These are phyloP conservation scores for Brevipalpus yothersi DNA, from an alignment of 1,140 invertebrate genomes.

Conservation along the genomic window DNA sequence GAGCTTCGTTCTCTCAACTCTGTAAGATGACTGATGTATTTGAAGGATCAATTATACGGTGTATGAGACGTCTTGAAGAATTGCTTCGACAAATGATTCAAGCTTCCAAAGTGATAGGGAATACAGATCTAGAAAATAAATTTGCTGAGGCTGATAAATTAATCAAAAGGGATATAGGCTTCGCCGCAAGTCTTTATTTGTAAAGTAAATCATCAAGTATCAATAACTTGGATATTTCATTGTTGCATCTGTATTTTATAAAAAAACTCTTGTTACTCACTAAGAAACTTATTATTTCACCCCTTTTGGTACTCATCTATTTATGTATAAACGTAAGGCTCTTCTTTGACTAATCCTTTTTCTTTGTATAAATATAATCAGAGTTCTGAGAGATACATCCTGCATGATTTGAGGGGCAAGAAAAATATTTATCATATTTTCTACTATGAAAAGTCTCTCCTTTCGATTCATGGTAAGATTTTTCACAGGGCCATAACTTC, in stretches of 20 bases:
- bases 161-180: slow-evolving; percentile 93
- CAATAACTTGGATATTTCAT: background rate
- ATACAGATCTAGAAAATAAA: slow-evolving; percentile 82
- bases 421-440: too few relatives aligned
- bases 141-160: slow-evolving; percentile 68
- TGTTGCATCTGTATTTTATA: background rate
- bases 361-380: too few relatives aligned
- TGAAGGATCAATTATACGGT: slow-evolving; percentile 96
- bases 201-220: slow-evolving; percentile 24
- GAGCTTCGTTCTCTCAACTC: slow-evolving; percentile 65
- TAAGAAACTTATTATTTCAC: too few relatives aligned
- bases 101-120: slow-evolving; percentile 89
- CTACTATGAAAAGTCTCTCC: too few relatives aligned
- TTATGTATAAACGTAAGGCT: too few relatives aligned
- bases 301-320: too few relatives aligned
- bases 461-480: too few relatives aligned
- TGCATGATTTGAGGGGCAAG: too few relatives aligned
- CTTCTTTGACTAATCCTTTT: too few relatives aligned
- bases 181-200: slow-evolving; percentile 92
- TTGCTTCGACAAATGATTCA: slow-evolving; percentile 78
- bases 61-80: slow-evolving; percentile 88
- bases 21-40: slow-evolving; percentile 96
- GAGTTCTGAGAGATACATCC: too few relatives aligned
- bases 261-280: too few relatives aligned
- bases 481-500: too few relatives aligned